Conservation (phyloP, 2,797 vertebrate genomes). For the Lutjanus argentimaculatus region DNA sequence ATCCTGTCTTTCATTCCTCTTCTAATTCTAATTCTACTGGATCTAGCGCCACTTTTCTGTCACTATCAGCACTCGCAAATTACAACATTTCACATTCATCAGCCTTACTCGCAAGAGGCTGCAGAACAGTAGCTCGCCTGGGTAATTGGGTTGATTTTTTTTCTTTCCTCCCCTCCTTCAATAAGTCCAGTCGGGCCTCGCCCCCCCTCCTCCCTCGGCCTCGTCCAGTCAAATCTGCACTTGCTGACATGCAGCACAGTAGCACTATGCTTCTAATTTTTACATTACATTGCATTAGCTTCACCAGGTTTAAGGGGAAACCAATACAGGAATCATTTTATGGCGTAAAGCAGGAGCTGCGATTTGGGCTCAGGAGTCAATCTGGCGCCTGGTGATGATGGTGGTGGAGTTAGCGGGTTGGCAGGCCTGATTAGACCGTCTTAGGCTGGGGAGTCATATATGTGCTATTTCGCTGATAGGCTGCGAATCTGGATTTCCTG, state of each 20-base stretch:
- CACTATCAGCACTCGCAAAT: conserved; percentile 72
- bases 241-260: conserved; percentile 75
- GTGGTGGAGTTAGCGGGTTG: conserved; percentile 81
- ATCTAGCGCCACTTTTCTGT: conserved; percentile 62
- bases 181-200: conserved; percentile 33
- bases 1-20: conserved; percentile 70
- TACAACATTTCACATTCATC: conserved; percentile 76
- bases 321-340: conserved; percentile 87
- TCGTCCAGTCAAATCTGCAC: conserved; percentile 68
- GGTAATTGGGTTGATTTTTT: conserved; percentile 75
- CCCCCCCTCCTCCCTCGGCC: conserved; percentile 6
- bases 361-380: conserved; percentile 88
- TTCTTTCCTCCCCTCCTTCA: conserved; percentile 13
- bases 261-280: conserved; percentile 74
- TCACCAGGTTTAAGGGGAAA: conserved; percentile 82
- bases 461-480: conserved; percentile 88
- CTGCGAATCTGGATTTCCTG: conserved; percentile 89
- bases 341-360: conserved; percentile 82
- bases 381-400: conserved; percentile 82
- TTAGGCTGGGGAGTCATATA: conserved; percentile 85
- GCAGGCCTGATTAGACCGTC: conserved; percentile 83
- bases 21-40: conserved; percentile 66
- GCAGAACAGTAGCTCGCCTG: conserved; percentile 60
- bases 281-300: conserved; percentile 84
- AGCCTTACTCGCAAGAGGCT: conserved; percentile 48